Conservation (phyloP, 2,113 vertebrate genomes). For the Scomber scombrus region DNA sequence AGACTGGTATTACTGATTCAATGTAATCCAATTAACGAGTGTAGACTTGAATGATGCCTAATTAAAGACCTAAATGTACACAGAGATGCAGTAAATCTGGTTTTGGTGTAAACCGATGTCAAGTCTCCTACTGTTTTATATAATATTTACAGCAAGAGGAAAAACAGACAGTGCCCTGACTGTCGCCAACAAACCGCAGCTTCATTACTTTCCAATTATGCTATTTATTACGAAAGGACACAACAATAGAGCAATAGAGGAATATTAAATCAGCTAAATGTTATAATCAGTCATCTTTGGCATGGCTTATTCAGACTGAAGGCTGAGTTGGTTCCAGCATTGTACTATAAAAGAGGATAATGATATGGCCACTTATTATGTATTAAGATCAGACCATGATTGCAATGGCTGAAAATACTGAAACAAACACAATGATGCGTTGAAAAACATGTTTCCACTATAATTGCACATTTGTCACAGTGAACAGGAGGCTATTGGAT, state of each 20-base stretch:
- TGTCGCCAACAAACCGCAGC: slow-evolving; percentile 2
- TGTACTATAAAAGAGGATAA: too few species aligned
- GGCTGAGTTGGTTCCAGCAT: too few species aligned
- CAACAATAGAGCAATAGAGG: neutral
- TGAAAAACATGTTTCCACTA: neutral
- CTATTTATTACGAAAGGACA: neutral
- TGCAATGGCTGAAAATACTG: too few species aligned
- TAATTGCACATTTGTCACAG: neutral
- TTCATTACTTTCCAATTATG: slow-evolving; percentile 12
- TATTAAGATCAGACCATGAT: too few species aligned
- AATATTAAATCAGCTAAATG: neutral
- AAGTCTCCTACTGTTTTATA: neutral
- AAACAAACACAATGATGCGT: too few species aligned
- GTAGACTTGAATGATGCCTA: neutral
- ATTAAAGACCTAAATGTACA: slow-evolving; percentile 9
- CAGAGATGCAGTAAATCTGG: neutral
- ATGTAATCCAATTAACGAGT: neutral
- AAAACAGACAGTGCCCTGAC: neutral
- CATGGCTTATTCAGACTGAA: neutral
- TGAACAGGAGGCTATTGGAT: neutral
- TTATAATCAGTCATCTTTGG: neutral
- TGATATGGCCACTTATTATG: too few species aligned
- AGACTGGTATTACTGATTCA: neutral
- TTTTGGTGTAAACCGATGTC: neutral
- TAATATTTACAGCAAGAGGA: neutral